Evolutionary conservation across 2,113 vertebrate species (phyloP).

Genomic region (Elgaria multicarinata): DNA sequence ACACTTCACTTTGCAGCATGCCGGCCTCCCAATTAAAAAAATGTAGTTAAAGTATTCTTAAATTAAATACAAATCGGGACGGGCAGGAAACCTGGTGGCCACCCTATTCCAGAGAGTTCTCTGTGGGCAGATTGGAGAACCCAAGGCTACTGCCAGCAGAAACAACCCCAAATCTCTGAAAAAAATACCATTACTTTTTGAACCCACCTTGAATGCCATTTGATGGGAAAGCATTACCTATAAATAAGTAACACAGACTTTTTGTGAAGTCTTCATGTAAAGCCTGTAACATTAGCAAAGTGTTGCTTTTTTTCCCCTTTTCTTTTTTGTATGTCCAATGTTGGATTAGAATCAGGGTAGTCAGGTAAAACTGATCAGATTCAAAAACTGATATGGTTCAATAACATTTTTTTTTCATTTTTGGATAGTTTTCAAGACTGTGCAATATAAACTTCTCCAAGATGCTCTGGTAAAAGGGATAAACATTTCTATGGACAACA

Average conservation of each 20-base stretch:
- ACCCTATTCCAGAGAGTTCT: too few relatives aligned
- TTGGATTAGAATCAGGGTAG: too few relatives aligned
- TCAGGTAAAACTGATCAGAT: not conserved
- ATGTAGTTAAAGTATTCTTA: too few relatives aligned
- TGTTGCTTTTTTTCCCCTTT: too few relatives aligned
- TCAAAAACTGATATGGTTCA: not conserved
- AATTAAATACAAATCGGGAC: too few relatives aligned
- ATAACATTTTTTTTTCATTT: not conserved
- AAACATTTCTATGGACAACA: not conserved
- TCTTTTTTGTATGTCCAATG: not conserved
- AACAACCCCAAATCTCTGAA: not conserved
- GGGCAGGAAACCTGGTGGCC: too few relatives aligned
- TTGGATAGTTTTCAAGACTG: not conserved
- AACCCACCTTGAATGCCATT: not conserved
- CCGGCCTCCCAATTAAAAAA: too few relatives aligned
- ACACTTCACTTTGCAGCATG: too few relatives aligned
- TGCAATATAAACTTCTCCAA: fast-evolving
- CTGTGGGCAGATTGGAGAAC: too few relatives aligned
- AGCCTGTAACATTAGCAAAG: not conserved
- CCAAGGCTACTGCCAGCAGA: too few relatives aligned
- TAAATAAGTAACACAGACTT: not conserved
- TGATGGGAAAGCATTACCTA: not conserved
- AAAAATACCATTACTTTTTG: too few relatives aligned
- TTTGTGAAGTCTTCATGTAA: constrained; percentile 1
- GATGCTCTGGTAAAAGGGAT: not conserved